Evolutionary conservation across 2,797 vertebrate species (phyloP), one percentile per base, ranked within the genome.

Genomic region (Cetoscarus ocellatus): DNA sequence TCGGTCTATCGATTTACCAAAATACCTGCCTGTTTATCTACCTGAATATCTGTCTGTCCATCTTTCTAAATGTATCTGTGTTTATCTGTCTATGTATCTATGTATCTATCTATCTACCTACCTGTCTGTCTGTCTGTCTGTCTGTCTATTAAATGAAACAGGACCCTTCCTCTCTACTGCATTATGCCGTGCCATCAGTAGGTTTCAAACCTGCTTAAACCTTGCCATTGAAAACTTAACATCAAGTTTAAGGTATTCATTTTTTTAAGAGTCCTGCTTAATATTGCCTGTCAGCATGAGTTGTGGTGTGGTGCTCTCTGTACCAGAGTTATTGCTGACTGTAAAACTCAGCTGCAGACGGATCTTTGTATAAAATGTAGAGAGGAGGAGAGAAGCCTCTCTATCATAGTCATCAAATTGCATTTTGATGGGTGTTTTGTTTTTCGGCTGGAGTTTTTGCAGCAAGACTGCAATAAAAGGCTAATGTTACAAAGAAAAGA

Each of bases 211-310:
- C 27, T 27, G 27, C 27, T 27, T 4, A 27, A 27, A 27, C 27
- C 27, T 27, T 4, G 27, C 27, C 27, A 27, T 27, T 27, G 38
- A 39, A 39, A 10, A 39, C 9, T 39, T 10, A 39, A 39, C 38
- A 39, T 7, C n/a, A 19, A 34, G 54, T 39, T 62, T 54, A 57
- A 77, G 57, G 52, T 66, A 69, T 84, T 82, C 61, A 71, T 34
- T 68, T 57, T 75, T 84, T 82, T 68, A 68, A 75, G 61, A 52
- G 63, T 73, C 61, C 61, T 75, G 67, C 50, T 51, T 43, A 59
- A 45, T 82, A 86, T 73, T 76, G 69, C 80, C 80, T 80, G 83
- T 83, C 77, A 84, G 75, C 38, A 48, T 83, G 84, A 88, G 70
- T 86, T 88, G 80, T 79, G 68, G 74, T 45, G 67, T 12, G 8